Evolutionary conservation across 2,113 vertebrate genomes (phyloP).

Genomic region (Paramisgurnus dabryanus): DNA sequence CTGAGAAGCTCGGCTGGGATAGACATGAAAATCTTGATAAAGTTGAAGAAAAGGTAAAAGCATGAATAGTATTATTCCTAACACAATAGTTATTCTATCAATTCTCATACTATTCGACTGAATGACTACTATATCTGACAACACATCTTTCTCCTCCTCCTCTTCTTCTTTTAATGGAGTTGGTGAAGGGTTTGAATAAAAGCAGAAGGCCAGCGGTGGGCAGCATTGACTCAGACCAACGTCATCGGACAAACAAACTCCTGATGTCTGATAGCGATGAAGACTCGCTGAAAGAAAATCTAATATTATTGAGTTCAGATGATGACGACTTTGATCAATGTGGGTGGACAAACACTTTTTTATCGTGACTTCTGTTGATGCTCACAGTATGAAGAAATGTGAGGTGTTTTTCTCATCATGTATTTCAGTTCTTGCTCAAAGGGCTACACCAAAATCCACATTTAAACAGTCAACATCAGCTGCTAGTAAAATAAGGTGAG

Average conservation of each 20-base stretch:
- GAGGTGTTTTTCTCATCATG: neutral
- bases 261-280: conserved; percentile 53
- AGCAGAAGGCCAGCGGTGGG: conserved; percentile 50
- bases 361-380: neutral
- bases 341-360: conserved; percentile 42
- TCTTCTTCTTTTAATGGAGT: conserved; percentile 47
- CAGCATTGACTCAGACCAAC: neutral
- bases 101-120: no score
- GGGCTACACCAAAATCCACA: conserved; percentile 59
- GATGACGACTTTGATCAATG: conserved; percentile 78
- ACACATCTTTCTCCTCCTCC: neutral
- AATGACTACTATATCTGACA: no score
- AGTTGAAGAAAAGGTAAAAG: conserved; percentile 62
- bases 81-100: neutral
- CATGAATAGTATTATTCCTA: neutral
- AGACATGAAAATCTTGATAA: conserved; percentile 59
- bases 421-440: conserved; percentile 65
- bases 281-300: conserved; percentile 64
- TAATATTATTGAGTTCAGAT: conserved; percentile 61
- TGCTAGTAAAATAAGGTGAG: conserved; percentile 60
- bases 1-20: conserved; percentile 67
- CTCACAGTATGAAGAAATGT: neutral
- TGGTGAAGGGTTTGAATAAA: conserved; percentile 60
- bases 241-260: neutral
- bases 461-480: conserved; percentile 48